Evolutionary conservation across 2,888 invertebrate species (phyloP), one percentile per base, ranked within the genome.

Genomic region (Aspidiotus destructor): DNA sequence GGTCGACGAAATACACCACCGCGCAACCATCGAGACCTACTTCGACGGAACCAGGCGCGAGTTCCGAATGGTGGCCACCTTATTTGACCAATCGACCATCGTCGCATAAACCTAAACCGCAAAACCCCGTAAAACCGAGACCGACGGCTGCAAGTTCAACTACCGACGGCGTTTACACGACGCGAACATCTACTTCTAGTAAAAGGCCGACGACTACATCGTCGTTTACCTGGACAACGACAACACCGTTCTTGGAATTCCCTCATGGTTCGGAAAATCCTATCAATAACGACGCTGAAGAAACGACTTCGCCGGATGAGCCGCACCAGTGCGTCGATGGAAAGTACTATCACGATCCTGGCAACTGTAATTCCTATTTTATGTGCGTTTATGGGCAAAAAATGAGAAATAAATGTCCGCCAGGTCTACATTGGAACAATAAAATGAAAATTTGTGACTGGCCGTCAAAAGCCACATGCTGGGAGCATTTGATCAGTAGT

Each of bases 351-450:
- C 17, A 68, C 10, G 67, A 70, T 8, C 52, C 58, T 10, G 52
- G 54, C 7, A 68, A 44, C 41, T 71, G 71, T 42, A 62, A 65
- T 17, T 62, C 69, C 8, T 71, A 71, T 41, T 71, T 69, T 44
- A 41, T 65, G 41, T 71, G 71, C n/a, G 83, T 88, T 40, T 81
- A 84, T 1, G 89, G 89, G 0, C 84, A 85, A 69, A 78, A 87
- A 75, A 82, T 80, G 44, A 85, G 85, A 72, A 87, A 89, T 73
- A 83, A 83, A 72, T 92, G 92, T 75, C 87, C 90, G 0, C 86
- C 87, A 0, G 89, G 89, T 6, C 77, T 92, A 58, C 89, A 91
- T 76, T 92, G 90, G 90, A 88, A 89, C 73, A 78, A 80, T 28
- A 75, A 80, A 0, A 80, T 80, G 62, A 81, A 82, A 54, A 81